Conservation (phyloP, 2,888 invertebrate genomes). For the Trissonchulus sp. region DNA sequence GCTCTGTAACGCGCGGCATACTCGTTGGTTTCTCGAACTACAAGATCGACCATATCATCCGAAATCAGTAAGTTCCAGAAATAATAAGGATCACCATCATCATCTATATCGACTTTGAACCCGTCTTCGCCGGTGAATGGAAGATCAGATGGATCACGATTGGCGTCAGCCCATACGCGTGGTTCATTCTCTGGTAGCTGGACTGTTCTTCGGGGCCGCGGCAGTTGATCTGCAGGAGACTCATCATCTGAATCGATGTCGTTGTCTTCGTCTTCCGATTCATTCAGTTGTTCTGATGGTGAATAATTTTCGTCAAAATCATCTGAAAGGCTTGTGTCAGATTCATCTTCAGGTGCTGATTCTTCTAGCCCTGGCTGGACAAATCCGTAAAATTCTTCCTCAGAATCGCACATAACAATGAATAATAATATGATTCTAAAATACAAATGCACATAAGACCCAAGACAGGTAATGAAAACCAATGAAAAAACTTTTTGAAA, state of each 20-base stretch:
- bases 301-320: neutral
- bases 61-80: neutral
- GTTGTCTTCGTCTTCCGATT: neutral
- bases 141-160: neutral
- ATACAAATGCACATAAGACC: too few relatives aligned
- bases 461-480: too few relatives aligned
- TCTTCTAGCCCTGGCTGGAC: neutral
- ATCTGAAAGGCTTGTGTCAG: neutral
- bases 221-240: neutral
- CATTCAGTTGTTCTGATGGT: neutral
- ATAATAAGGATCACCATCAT: neutral
- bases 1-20: slow-evolving; percentile 11
- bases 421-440: neutral
- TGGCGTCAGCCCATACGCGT: neutral
- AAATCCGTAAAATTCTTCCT: neutral
- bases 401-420: neutral
- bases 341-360: neutral
- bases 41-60: slow-evolving; percentile 14
- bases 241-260: neutral
- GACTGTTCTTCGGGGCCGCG: neutral
- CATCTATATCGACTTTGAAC: neutral
- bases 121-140: neutral
- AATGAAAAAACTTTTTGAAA: too few relatives aligned
- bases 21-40: slow-evolving; percentile 17
- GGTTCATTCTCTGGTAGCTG: neutral